These are phyloP conservation scores for Phrixothrix hirtus DNA, from an alignment of 2,888 invertebrate species.

Conservation along the genomic window DNA sequence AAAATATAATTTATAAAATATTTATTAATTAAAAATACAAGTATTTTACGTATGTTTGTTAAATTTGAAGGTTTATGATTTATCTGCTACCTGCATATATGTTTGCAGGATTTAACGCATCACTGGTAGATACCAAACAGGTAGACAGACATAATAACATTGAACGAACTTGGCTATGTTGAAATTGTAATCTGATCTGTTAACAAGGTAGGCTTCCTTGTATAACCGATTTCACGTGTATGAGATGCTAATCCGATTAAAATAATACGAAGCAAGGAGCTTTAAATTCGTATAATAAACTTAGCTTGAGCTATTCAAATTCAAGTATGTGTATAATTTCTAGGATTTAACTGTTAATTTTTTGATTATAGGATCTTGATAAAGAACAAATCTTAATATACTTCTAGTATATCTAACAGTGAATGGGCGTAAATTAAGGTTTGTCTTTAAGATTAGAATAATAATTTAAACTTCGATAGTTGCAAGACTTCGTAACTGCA, in stretches of 20 bases:
- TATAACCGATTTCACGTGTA: slow-evolving; percentile 14
- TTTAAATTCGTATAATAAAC: slow-evolving; percentile 6
- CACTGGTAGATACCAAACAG: slow-evolving; percentile 8
- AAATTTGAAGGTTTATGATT: too few relatives aligned
- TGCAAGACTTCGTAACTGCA: slow-evolving; percentile 1
- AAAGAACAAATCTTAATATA: not conserved
- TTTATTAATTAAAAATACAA: too few relatives aligned
- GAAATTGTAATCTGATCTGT: slow-evolving; percentile 13
- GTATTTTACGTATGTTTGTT: too few relatives aligned
- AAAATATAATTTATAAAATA: too few relatives aligned
- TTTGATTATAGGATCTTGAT: not conserved
- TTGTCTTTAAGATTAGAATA: slow-evolving; percentile 1
- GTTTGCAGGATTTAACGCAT: slow-evolving; percentile 6
- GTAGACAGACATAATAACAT: slow-evolving; percentile 8
- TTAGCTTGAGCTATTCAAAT: not conserved
- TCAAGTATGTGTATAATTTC: not conserved
- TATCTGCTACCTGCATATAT: not conserved
- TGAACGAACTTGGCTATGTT: slow-evolving; percentile 6
- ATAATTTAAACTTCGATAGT: slow-evolving; percentile 7
- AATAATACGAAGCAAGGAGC: slow-evolving; percentile 3
- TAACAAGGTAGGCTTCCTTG: slow-evolving; percentile 13
- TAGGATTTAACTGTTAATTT: not conserved
- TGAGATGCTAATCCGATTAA: slow-evolving; percentile 16
- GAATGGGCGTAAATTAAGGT: slow-evolving; percentile 5
- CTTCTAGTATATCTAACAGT: too few relatives aligned